Evolutionary conservation across 2,113 vertebrate species (phyloP), one percentile per base, ranked within the genome.

Genomic region (Mastomys coucha): DNA sequence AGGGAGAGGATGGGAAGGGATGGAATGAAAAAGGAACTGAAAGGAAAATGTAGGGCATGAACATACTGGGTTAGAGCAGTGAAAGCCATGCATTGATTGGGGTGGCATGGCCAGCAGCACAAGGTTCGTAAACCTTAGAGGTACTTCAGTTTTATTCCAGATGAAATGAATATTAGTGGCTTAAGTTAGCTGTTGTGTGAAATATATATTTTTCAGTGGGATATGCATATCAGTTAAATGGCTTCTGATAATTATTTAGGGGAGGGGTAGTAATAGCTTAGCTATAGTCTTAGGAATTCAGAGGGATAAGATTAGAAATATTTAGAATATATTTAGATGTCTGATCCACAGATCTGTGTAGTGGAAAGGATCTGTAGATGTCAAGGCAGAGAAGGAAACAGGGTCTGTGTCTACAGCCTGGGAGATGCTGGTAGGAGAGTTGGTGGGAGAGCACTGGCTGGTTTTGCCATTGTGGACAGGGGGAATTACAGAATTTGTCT

Each of bases 21-120:
- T 9, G 5, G 42, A 19, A 3, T 9, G 1, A 49, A 12, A 36
- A 78, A 22, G 8, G 12, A n/a, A 42, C 5, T 7, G 49, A 42
- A 9, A 51, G 26, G 33, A 12, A 0, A 36, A 49, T 1, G 24
- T 10, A 49, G 10, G 26, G 22, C 5, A 2, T 49, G 60, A 81
- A 33, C 11, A 33, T 10, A 9, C 11, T 56, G 63, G 6, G 3
- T 20, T 53, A 39, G 19, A 14, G 7, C 26, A 63, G 26, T 58
- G 1, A 1, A 19, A 1, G 6, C 1, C 60, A 26, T 89, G 5
- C 58, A 33, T 0, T 13, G 9, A 33, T 0, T 13, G 12, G 69
- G 58, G 49, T 7, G 49, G 36, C 17, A 19, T n/a, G 4, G 1
- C 11, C n/a, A 45, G 53, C 5, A n/a, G 65, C 14, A 58, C 22